Percentiles rank a stretch among this genome's conserved stretches.
Conservation (phyloP, 2,113 vertebrate species). For the Lepidothrix coronata region DNA sequence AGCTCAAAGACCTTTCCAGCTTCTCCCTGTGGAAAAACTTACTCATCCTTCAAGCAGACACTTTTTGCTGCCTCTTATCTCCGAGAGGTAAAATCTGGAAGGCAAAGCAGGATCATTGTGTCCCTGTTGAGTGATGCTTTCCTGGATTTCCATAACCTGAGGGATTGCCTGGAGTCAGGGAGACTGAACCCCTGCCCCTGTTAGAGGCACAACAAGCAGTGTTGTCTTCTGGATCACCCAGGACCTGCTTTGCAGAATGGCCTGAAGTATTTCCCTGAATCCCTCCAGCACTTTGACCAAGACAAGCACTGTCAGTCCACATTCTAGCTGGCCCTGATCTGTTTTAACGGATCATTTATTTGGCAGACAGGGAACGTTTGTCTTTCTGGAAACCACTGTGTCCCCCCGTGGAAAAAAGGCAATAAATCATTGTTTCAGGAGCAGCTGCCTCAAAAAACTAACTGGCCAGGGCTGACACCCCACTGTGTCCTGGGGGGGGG, state of each 20-base stretch:
- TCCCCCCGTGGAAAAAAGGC: background rate
- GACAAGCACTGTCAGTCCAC: background rate
- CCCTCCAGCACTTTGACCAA: background rate
- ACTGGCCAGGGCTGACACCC: background rate
- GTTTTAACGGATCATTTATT: background rate
- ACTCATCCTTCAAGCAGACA: background rate
- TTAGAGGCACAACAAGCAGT: background rate
- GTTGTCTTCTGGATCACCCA: background rate
- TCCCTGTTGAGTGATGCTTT: background rate
- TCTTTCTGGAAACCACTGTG: background rate
- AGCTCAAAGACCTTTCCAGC: slow-evolving; percentile 9
- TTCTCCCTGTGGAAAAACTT: background rate
- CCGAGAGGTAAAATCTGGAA: background rate
- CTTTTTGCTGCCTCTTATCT: background rate
- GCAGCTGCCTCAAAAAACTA: background rate
- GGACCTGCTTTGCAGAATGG: background rate
- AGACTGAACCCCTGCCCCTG: background rate
- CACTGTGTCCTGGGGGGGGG: background rate
- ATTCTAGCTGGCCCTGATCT: background rate
- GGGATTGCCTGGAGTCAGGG: background rate
- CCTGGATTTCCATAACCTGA: background rate
- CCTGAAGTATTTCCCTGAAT: background rate
- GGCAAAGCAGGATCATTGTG: background rate
- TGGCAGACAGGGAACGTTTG: background rate
- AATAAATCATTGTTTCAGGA: background rate